These are phyloP conservation scores for Heliconius aoede DNA, from an alignment of 2,888 invertebrate genomes.

Conservation along the genomic window DNA sequence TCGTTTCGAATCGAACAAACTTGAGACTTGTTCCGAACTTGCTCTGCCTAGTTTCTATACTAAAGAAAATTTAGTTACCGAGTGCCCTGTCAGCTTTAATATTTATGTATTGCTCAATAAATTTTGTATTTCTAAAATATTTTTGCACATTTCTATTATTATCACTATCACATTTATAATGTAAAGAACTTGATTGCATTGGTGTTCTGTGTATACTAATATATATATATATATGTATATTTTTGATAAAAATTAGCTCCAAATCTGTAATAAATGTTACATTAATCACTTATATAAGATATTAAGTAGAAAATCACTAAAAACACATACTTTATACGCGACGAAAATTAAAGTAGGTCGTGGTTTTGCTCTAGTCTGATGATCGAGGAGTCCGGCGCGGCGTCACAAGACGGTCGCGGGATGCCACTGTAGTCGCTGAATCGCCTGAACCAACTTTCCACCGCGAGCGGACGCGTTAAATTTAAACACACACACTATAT, in stretches of 20 bases:
- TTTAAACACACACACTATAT: constrained; percentile 67
- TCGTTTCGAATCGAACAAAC: constrained; percentile 36
- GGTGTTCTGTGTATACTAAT: too few relatives aligned
- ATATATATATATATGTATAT: too few relatives aligned
- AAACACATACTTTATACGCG: constrained; percentile 41
- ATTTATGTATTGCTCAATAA: background rate
- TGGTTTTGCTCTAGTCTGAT: constrained; percentile 29
- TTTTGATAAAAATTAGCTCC: background rate
- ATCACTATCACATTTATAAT: constrained; percentile 5
- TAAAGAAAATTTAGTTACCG: constrained; percentile 22
- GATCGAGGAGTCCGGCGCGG: constrained; percentile 43
- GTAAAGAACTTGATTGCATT: background rate
- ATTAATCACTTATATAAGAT: constrained; percentile 2
- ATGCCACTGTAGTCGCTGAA: constrained; percentile 57
- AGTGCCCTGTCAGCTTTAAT: constrained; percentile 20
- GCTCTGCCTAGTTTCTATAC: constrained; percentile 27
- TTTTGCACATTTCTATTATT: background rate
- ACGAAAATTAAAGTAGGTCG: constrained; percentile 37
- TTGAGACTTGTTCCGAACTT: constrained; percentile 31
- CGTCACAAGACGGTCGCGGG: constrained; percentile 53
- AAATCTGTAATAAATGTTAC: constrained; percentile 6
- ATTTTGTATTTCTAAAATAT: background rate
- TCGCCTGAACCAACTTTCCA: constrained; percentile 43
- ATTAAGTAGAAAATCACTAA: constrained; percentile 28
- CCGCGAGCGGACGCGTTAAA: constrained; percentile 54